Conservation (phyloP, 2,113 vertebrate species). For the Vulpes vulpes region DNA sequence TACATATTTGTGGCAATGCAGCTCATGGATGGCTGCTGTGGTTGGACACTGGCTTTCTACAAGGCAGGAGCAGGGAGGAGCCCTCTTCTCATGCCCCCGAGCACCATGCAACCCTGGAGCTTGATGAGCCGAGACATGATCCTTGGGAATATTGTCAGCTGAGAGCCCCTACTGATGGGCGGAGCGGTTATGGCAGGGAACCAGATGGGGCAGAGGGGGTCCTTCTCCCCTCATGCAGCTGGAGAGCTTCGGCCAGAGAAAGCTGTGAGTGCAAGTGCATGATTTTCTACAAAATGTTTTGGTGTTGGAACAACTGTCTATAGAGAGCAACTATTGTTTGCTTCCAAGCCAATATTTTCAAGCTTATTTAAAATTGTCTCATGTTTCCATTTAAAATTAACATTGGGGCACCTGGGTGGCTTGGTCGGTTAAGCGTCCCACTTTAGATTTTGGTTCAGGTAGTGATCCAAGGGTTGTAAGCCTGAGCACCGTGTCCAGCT, state of each 20-base stretch:
- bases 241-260: background rate
- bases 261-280: fast-evolving
- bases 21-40: background rate
- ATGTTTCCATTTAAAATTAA: background rate
- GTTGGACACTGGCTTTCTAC: background rate
- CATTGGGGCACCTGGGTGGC: too few species aligned
- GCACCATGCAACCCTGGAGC: background rate
- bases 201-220: fast-evolving
- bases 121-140: fast-evolving
- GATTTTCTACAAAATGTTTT: fast-evolving
- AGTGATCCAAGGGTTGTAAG: too few species aligned
- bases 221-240: background rate
- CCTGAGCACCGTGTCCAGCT: too few species aligned
- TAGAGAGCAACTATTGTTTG: fast-evolving
- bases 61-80: fast-evolving
- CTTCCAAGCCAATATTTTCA: background rate
- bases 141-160: background rate
- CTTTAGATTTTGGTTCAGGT: too few species aligned
- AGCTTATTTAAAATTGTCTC: background rate
- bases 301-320: fast-evolving
- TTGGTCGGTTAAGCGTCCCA: too few species aligned
- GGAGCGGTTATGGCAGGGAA: fast-evolving
- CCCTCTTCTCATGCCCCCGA: fast-evolving
- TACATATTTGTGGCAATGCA: too few species aligned
- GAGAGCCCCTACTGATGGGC: fast-evolving